Percentiles rank a stretch among this genome's conserved stretches.
These are phyloP conservation scores for Erythrolamprus reginae DNA, from an alignment of 2,113 vertebrate species.

Conservation along the genomic window DNA sequence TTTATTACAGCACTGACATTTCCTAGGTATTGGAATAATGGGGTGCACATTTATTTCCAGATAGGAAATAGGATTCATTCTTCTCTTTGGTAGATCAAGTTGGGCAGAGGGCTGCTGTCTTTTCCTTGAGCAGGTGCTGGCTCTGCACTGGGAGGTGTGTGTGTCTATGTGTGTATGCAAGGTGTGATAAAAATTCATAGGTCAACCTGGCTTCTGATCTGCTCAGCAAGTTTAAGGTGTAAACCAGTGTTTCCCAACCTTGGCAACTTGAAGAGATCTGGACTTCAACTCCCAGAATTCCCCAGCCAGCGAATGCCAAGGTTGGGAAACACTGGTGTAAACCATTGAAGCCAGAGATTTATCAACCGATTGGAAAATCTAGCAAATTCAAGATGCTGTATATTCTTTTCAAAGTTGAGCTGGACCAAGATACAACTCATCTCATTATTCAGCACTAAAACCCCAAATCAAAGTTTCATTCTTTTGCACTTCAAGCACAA, in stretches of 20 bases:
- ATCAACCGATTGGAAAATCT: neutral
- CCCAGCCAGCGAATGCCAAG: too few species aligned
- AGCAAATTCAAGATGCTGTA: neutral
- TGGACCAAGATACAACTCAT: neutral
- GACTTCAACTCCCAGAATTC: too few species aligned
- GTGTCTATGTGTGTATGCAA: too few species aligned
- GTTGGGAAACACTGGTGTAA: too few species aligned
- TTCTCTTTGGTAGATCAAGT: neutral
- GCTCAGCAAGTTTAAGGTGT: neutral
- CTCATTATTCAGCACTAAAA: neutral
- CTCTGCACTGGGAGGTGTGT: neutral
- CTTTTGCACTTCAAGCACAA: too few species aligned
- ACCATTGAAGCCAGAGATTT: neutral
- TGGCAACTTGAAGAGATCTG: too few species aligned
- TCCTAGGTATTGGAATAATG: neutral
- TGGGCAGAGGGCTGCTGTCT: neutral
- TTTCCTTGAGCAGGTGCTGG: neutral
- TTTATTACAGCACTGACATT: neutral
- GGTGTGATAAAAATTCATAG: neutral
- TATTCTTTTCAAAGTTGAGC: neutral
- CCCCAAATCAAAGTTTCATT: too few species aligned
- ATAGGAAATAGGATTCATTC: neutral
- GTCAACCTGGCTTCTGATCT: neutral
- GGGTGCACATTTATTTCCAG: neutral
- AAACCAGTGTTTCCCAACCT: too few species aligned